Evolutionary conservation across 2,888 invertebrate species (phyloP), one percentile per base, ranked within the genome.

Genomic region (Drosophila pseudotakahashii): DNA sequence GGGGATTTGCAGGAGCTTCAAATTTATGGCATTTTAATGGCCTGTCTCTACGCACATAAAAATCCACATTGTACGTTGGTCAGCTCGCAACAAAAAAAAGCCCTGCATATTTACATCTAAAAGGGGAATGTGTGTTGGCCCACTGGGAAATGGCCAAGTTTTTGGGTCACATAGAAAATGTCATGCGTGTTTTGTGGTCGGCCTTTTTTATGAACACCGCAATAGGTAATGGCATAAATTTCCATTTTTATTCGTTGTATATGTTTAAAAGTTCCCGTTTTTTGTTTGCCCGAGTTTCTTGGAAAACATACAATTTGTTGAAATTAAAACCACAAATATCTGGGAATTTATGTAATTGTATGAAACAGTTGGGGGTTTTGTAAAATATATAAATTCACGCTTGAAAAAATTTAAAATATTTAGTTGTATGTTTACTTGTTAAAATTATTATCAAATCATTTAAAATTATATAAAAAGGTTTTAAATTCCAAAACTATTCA

Each of bases 11-110:
- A 72, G 62, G 73, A 77, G 75, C 67, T 75, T 42, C 69, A 51
- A 86, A 84, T 89, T 84, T 77, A 78, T 75, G 88, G 77, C 75
- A 78, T 89, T 88, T 79, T 87, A 87, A 85, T 89, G 81, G 77
- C 75, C 73, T 63, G 73, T 72, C 72, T 69, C 45, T 51, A 45
- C 73, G 73, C 73, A 52, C 70, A 73, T 77, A 75, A 70, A 82
- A 79, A 68, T 75, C 48, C 58, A 72, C 73, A 67, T 69, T 75
- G 64, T 77, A 60, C 67, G 66, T 60, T 69, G 66, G 81, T 72
- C 67, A 67, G 55, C 60, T 63, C 37, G 39, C 11, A 6, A 10
- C 11, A 30, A 45, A 13, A 54, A 45, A 58, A 5, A 1, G 7
- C 39, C n/a, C n/a, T 16, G 41, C 37, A 53, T 48, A 55, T 67